Conservation (phyloP, 2,113 vertebrate genomes). For the Callopanchax toddi region DNA sequence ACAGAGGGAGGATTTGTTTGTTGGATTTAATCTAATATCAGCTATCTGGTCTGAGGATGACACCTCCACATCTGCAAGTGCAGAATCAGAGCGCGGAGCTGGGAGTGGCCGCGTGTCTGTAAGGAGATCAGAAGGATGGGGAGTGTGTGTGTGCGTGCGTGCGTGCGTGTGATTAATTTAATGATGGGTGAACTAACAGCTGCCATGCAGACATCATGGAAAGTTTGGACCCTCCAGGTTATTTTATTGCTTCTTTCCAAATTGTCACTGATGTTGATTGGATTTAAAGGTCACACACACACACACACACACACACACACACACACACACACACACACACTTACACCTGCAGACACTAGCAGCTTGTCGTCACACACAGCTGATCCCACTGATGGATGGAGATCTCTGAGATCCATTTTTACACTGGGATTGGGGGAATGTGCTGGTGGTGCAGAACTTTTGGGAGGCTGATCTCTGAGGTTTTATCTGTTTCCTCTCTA, state of each 20-base stretch:
- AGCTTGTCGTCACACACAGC: conserved; percentile 46
- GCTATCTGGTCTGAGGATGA: neutral
- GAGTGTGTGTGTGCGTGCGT: neutral
- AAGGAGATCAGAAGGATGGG: conserved; percentile 10
- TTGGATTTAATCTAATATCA: neutral
- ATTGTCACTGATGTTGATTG: conserved; percentile 59
- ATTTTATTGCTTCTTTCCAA: conserved; percentile 43
- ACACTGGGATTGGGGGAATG: conserved; percentile 47
- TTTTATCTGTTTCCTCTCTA: conserved; percentile 5
- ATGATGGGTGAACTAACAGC: conserved; percentile 14
- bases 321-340: conserved; percentile 18
- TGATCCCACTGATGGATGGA: conserved; percentile 67
- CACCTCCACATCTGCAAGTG: neutral
- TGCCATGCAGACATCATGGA: conserved; percentile 9
- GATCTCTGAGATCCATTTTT: conserved; percentile 48
- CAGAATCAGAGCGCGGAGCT: conserved; percentile 22
- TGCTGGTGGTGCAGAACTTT: conserved; percentile 49
- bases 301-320: conserved; percentile 14
- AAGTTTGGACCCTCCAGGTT: conserved; percentile 19
- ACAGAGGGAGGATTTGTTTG: conserved; percentile 44
- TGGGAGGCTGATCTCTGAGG: conserved; percentile 32
- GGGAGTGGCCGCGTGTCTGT: conserved; percentile 59
- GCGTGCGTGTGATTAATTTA: conserved; percentile 14
- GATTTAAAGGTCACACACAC: conserved; percentile 66
- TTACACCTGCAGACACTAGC: conserved; percentile 20